These are phyloP conservation scores for Acrocephalus scirpaceus DNA, from an alignment of 2,797 vertebrate species.

Conservation along the genomic window DNA sequence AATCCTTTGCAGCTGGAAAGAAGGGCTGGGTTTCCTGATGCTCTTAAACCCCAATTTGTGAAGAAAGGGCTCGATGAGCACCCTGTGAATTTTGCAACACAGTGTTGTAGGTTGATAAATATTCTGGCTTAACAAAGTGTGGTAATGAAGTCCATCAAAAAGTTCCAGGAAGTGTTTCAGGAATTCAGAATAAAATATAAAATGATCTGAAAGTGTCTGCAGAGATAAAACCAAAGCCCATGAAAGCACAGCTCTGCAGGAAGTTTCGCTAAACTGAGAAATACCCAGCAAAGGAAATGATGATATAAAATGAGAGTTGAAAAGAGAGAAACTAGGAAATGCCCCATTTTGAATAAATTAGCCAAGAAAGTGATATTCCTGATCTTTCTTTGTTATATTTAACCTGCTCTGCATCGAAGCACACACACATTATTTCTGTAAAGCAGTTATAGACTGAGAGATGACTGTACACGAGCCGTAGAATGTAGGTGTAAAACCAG, in stretches of 20 bases:
- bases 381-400: neutral
- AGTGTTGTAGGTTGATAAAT: neutral
- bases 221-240: neutral
- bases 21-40: neutral
- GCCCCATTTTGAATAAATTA: neutral
- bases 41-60: rapidly evolving
- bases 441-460: neutral
- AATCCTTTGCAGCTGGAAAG: neutral
- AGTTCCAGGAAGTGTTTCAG: neutral
- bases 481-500: neutral
- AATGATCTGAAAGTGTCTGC: neutral
- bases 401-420: neutral
- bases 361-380: neutral
- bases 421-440: neutral
- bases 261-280: neutral
- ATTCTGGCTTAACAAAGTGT: neutral
- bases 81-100: neutral
- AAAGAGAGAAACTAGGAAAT: neutral
- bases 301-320: neutral
- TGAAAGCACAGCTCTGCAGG: neutral
- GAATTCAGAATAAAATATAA: neutral
- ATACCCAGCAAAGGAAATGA: neutral
- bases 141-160: neutral
- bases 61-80: neutral
- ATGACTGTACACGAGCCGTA: neutral